A percentile compares a stretch with the other conserved stretches of the same genome.
Evolutionary conservation across 2,797 vertebrate genomes (phyloP).

Genomic region (Phrynocephalus guinanensis): DNA sequence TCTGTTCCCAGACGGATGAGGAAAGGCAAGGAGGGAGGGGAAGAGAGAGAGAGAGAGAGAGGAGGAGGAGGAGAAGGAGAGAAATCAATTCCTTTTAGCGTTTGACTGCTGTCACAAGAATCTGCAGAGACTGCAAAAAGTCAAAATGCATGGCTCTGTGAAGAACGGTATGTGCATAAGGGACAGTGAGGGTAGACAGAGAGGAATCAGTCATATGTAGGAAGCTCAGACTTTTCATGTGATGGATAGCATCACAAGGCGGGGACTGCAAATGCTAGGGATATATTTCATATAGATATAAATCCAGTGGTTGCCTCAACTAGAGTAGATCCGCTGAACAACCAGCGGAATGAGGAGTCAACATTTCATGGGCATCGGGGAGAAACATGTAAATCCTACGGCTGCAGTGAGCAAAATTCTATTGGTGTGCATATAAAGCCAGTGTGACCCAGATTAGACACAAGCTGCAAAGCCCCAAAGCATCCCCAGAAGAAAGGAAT

Average conservation of each 20-base stretch:
- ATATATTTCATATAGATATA: too few relatives aligned
- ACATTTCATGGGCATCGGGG: too few relatives aligned
- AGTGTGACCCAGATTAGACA: too few relatives aligned
- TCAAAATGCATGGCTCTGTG: neutral
- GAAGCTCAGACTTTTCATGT: neutral
- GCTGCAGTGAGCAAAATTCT: too few relatives aligned
- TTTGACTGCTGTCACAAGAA: neutral
- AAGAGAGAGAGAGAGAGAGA: neutral
- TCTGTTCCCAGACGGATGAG: neutral
- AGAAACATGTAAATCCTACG: too few relatives aligned
- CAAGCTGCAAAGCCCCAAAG: too few relatives aligned
- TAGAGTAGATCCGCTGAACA: too few relatives aligned
- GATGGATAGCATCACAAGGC: neutral
- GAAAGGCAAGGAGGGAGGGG: neutral
- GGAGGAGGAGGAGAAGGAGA: neutral
- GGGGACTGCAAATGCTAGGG: neutral
- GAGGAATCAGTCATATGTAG: neutral
- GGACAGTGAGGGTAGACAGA: neutral
- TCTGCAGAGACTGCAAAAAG: neutral
- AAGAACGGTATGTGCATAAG: neutral
- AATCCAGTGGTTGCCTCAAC: too few relatives aligned
- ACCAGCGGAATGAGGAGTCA: too few relatives aligned
- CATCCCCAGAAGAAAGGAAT: too few relatives aligned
- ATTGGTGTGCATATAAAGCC: too few relatives aligned
- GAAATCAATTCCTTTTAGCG: neutral